Percentiles rank a stretch among this genome's conserved stretches.
phyloP scores from a whole-genome alignment of 2,888 invertebrate species.

The Cheilosia vulpina region DNA sequence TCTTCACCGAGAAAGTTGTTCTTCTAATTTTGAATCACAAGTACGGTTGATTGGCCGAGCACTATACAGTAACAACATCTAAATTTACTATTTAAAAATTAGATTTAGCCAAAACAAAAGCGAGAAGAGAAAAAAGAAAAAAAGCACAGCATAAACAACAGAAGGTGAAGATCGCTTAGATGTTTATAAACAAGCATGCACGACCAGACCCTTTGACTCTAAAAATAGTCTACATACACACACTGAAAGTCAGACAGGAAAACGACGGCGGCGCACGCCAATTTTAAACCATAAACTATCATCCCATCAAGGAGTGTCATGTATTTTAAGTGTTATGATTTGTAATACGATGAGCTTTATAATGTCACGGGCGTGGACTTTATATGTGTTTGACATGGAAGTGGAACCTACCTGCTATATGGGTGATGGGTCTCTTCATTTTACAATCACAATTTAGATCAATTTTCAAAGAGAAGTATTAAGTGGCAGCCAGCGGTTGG shows the following conservation, averaged over 20 bases:
- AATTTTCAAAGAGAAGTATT: too few species aligned
- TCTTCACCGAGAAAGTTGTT: neutral
- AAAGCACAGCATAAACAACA: constrained; percentile 30
- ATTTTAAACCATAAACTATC: neutral
- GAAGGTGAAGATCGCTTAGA: constrained; percentile 39
- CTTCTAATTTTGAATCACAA: constrained; percentile 6
- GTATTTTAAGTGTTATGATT: constrained; percentile 45
- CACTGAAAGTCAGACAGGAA: constrained; percentile 18
- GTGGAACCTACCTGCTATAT: neutral
- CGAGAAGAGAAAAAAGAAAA: neutral
- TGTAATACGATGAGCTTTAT: constrained; percentile 25
- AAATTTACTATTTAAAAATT: constrained; percentile 26
- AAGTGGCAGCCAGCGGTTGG: too few species aligned
- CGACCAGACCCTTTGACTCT: constrained; percentile 46
- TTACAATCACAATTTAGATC: too few species aligned
- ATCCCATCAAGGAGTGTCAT: constrained; percentile 29
- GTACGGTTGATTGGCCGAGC: neutral
- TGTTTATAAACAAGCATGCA: constrained; percentile 55
- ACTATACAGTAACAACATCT: neutral
- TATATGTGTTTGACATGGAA: constrained; percentile 15
- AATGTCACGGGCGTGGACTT: neutral
- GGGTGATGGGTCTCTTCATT: too few species aligned
- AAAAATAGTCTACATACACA: constrained; percentile 34
- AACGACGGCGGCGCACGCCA: constrained; percentile 3
- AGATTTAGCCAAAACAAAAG: constrained; percentile 6